Evolutionary conservation across 2,797 vertebrate genomes (phyloP), one percentile per base, ranked within the genome.

Genomic region (Hipposideros larvatus): DNA sequence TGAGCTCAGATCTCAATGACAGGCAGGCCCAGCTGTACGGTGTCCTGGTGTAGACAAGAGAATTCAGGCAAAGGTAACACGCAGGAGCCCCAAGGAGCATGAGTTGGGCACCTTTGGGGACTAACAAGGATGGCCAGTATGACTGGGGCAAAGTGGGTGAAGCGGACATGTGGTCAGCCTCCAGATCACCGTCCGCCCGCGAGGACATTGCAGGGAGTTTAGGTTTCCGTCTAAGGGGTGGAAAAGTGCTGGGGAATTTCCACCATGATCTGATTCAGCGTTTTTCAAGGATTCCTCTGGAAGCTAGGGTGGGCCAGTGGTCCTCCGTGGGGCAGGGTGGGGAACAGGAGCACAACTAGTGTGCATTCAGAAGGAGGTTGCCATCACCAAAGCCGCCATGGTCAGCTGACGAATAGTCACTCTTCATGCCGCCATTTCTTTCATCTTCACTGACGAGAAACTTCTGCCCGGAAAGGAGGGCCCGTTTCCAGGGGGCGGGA

Each of bases 351-450:
- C 46, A 31, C 3, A 26, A 13, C n/a, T 13, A 11, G 7, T 4
- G 4, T 19, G 22, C 3, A 0, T 18, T 31, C 10, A 16, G 4
- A 6, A 2, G 2, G 34, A 26, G 65, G 43, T 1, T 1, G 2
- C 24, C 2, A 18, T 10, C 4, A 2, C 37, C 2, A 2, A 2
- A 1, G n/a, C 37, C 21, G 37, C 46, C 4, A 0, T 2, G 16
- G 28, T 28, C 34, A 68, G 66, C 57, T 11, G 24, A 22, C 59
- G 61, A 55, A 26, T 59, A 8, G 18, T 16, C 10, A 0, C 22
- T 15, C 34, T 18, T 26, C 21, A 0, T 7, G 19, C 57, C 4
- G 2, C 63, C 37, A 6, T 89, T 79, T 63, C 14, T 88, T 68
- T 74, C 4, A 18, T 24, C 14, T n/a, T 48, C 21, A 14, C n/a